Base-by-base conservation (phyloP, 2,797 vertebrate genomes). In the Pseudochirops cupreus region DNA sequence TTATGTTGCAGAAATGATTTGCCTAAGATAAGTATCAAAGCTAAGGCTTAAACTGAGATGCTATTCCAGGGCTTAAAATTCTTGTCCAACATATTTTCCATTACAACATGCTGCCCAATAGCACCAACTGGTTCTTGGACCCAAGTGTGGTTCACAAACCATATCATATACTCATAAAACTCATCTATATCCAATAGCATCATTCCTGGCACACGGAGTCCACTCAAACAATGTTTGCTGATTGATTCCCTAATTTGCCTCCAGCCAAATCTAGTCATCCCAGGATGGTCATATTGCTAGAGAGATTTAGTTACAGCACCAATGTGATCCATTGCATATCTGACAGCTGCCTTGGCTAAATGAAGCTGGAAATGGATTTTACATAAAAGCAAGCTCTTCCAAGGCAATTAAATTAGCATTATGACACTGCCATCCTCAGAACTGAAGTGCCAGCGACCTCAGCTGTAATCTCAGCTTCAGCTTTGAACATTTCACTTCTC, bases 401-500 rank as follows among this genome's bases (percentile, higher is more conserved):
- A 10, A 21, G 10, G 90, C 7, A 54, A 29, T 57, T 55, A 87
- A 93, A 59, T 18, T n/a, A n/a, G 39, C 58, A n/a, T n/a, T 53
- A 93, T 3, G n/a, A 56, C 10, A 5, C 39, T 31, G 56, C 94
- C 91, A 53, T 33, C 39, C 46, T n/a, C 87, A 29, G 93, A n/a
- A 93, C 46, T 50, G 56, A 31, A 18, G 56, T 26, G 50, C 29
- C 6, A 0, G 39, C 16, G 39, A 82, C n/a, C 74, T 16, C 50
- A 3, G 55, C 59, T 33, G 58, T 89, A 52, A 91, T 52, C 91
- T 93, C 91, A 6, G 21, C 91, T 67, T 74, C 18, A 56, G 91
- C 96, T 95, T 92, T 53, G 94, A 91, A 62, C 33, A 16, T 55
- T 91, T 52, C 91, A 33, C 52, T 95, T 94, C 39, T 92, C 92